Base-by-base conservation (phyloP, 35 echinoderm and acorn worm genomes). In the Holothuria glaberrima region DNA sequence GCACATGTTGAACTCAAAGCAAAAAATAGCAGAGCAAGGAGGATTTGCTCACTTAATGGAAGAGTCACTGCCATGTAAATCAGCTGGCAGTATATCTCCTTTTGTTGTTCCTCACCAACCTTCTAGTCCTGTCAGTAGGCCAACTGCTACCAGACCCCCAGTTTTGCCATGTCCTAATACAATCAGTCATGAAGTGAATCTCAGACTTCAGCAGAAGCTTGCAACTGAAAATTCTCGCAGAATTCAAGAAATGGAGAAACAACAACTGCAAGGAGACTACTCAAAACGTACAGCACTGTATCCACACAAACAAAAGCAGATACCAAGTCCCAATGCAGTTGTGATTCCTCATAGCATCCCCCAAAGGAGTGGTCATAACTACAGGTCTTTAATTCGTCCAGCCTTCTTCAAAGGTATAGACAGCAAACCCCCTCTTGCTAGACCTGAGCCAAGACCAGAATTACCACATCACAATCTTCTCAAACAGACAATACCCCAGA, bases 211-310 rank as follows among this genome's bases (percentile, higher is more conserved):
- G n/a, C 54, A 84, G 57, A 84, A 84, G 6, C 30, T 57, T 9
- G 59, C 54, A 31, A 46, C 80, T 31, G 80, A 61, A 36, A 84
- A 33, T 63, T 32, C 54, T 56, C 80, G 57, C 30, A 60, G 52
- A 57, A 84, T 84, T 30, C 32, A 84, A 32, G 80, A 62, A 63
- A 84, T 84, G 29, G 80, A 84, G 30, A 84, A 84, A 61, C 46
- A 56, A 28, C 80, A 57, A 27, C 18, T 58, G 34, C 80, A 63
- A 61, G 80, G 34, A 38, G 46, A 61, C 28, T 84, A 84, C 30
- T 0, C 24, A 28, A 84, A 25, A 84, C 57, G 57, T 33, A 19
- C 74, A 50, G 30, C 80, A 58, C 9, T 25, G 19, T 69, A 26
- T 33, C 5, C 32, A 30, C 56, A 61, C 28, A n/a, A 84, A 63